phyloP scores from a whole-genome alignment of 1,140 invertebrate genomes.

The Bilobella aurantiaca region DNA sequence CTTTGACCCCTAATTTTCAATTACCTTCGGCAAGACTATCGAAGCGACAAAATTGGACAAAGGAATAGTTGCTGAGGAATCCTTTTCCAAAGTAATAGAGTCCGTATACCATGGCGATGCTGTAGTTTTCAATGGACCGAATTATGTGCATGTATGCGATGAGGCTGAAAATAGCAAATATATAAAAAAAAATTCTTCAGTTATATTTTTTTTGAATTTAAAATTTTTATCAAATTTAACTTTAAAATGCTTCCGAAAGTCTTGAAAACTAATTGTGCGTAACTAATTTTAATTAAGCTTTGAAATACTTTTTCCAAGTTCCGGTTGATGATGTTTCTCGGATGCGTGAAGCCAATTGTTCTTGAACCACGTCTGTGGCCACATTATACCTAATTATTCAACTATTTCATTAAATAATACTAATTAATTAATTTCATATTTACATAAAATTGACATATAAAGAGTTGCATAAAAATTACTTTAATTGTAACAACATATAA shows the following conservation, averaged over 20 bases:
- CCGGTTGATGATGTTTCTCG: slow-evolving; percentile 35
- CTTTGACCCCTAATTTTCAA: slow-evolving; percentile 21
- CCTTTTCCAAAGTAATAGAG: slow-evolving; percentile 40
- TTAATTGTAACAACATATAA: too few species aligned
- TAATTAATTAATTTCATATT: too few species aligned
- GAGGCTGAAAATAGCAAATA: slow-evolving; percentile 31
- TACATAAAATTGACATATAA: too few species aligned
- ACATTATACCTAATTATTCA: slow-evolving; percentile 37
- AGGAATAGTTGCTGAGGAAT: slow-evolving; percentile 35
- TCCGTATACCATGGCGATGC: slow-evolving; percentile 40
- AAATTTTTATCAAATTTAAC: too few species aligned
- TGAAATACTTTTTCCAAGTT: slow-evolving; percentile 35
- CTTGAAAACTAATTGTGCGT: too few species aligned
- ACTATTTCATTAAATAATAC: too few species aligned
- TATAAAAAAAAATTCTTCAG: not conserved
- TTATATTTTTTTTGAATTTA: too few species aligned
- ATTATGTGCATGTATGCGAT: slow-evolving; percentile 42
- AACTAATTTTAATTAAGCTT: not conserved
- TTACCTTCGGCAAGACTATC: slow-evolving; percentile 37
- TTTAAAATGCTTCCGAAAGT: too few species aligned
- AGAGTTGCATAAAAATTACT: too few species aligned
- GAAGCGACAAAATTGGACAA: slow-evolving; percentile 34
- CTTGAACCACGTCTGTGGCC: slow-evolving; percentile 37
- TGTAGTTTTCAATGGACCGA: slow-evolving; percentile 40
- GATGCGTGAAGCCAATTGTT: slow-evolving; percentile 36